Conservation (phyloP, 1,140 invertebrate genomes). For the Sycobia sp. region DNA sequence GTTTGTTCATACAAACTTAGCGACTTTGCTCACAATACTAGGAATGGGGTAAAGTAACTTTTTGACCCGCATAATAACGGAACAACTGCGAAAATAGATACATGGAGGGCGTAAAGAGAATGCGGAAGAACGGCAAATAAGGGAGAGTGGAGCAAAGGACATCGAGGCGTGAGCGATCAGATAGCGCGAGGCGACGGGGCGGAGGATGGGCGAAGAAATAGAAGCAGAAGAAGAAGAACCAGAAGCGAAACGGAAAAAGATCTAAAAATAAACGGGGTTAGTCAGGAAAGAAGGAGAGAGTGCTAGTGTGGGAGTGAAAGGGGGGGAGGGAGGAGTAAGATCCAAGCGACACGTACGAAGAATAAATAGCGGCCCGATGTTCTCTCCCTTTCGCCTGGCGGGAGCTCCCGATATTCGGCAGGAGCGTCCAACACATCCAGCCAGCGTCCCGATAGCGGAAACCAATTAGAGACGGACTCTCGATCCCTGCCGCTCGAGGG, state of each 20-base stretch:
- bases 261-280: slow-evolving; percentile 30
- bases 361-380: slow-evolving; percentile 33
- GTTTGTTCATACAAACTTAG: too few species aligned
- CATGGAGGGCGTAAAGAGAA: too few species aligned
- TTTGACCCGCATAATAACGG: too few species aligned
- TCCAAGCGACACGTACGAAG: slow-evolving; percentile 29
- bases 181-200: not conserved
- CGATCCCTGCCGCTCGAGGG: too few species aligned
- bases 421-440: slow-evolving; percentile 19
- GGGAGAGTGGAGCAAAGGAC: not conserved
- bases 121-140: not conserved
- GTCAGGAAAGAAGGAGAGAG: slow-evolving; percentile 20
- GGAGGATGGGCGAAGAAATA: not conserved
- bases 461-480: slow-evolving; percentile 33
- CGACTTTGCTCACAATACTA: too few species aligned
- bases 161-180: not conserved
- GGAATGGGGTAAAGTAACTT: too few species aligned
- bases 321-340: slow-evolving; percentile 4
- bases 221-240: not conserved
- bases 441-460: slow-evolving; percentile 27
- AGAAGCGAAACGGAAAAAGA: slow-evolving; percentile 24
- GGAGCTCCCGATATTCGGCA: slow-evolving; percentile 17
- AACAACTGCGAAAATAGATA: not conserved
- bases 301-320: slow-evolving; percentile 10
- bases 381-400: too few species aligned